Evolutionary conservation across 1,140 invertebrate species (phyloP).

Genomic region (Drosophila lowei): DNA sequence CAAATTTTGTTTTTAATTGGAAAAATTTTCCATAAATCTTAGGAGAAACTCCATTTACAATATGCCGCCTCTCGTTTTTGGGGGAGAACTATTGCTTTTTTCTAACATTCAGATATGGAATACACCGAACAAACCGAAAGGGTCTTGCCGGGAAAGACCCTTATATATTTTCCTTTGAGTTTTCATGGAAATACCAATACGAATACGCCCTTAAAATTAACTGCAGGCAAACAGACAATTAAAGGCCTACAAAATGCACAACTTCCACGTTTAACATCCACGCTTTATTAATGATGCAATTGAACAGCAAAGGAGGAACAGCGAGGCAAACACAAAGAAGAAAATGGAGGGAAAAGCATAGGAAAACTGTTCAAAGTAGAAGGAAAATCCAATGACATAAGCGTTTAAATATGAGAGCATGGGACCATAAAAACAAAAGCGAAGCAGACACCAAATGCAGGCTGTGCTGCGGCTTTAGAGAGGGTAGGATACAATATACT

Average conservation of each 20-base stretch:
- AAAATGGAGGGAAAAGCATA: constrained; percentile 3
- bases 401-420: constrained; percentile 47
- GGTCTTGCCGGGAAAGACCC: too few species aligned
- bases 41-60: too few species aligned
- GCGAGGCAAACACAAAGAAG: neutral
- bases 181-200: neutral
- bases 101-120: too few species aligned
- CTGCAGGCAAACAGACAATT: constrained; percentile 16
- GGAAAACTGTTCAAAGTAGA: constrained; percentile 15
- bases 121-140: too few species aligned
- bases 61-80: too few species aligned
- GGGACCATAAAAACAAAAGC: constrained; percentile 28
- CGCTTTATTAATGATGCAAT: constrained; percentile 62
- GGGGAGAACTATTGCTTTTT: too few species aligned
- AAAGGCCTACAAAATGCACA: constrained; percentile 51
- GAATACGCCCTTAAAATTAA: constrained; percentile 16
- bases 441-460: constrained; percentile 31
- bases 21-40: too few species aligned
- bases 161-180: neutral
- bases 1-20: too few species aligned
- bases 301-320: neutral
- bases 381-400: constrained; percentile 54
- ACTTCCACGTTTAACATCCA: constrained; percentile 35
- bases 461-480: neutral
- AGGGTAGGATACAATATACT: neutral